Conservation (phyloP, 2,888 invertebrate genomes). For the Achlya flavicornis region DNA sequence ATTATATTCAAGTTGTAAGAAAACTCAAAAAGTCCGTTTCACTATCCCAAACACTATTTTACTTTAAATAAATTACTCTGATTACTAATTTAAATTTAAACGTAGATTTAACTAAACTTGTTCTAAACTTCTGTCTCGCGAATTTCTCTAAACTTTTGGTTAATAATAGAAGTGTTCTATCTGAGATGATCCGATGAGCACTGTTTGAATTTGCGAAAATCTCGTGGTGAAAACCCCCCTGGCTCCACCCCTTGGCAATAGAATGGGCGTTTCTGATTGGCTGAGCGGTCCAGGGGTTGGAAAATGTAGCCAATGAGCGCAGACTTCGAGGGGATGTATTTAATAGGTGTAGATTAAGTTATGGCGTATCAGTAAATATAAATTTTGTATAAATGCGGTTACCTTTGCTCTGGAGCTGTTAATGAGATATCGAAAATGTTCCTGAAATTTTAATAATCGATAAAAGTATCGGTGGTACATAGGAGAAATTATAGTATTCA, state of each 20-base stretch:
- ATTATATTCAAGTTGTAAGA: slow-evolving; percentile 12
- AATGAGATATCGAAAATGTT: slow-evolving; percentile 59
- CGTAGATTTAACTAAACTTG: slow-evolving; percentile 33
- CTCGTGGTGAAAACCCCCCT: slow-evolving; percentile 70
- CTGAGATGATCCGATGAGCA: slow-evolving; percentile 54
- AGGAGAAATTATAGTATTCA: too few species aligned
- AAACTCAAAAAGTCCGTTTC: background rate
- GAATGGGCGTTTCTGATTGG: slow-evolving; percentile 64
- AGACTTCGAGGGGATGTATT: slow-evolving; percentile 60
- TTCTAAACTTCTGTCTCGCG: slow-evolving; percentile 43
- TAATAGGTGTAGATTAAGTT: slow-evolving; percentile 82
- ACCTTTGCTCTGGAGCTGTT: slow-evolving; percentile 57
- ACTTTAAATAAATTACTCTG: background rate
- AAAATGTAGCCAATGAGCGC: slow-evolving; percentile 65
- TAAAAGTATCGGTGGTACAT: background rate
- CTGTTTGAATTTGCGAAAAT: slow-evolving; percentile 72
- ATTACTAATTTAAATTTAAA: background rate
- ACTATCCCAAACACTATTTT: background rate
- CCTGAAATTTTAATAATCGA: background rate
- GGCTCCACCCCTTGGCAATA: slow-evolving; percentile 72
- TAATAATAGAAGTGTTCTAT: slow-evolving; percentile 41
- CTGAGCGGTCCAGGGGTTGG: slow-evolving; percentile 66
- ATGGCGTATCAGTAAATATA: slow-evolving; percentile 72
- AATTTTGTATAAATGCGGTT: slow-evolving; percentile 72
- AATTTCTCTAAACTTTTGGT: slow-evolving; percentile 36